A percentile compares a stretch with the other conserved stretches of the same genome.
These are phyloP conservation scores for Pomatorhinus ruficollis DNA, from an alignment of 2,113 vertebrate genomes.

Conservation along the genomic window DNA sequence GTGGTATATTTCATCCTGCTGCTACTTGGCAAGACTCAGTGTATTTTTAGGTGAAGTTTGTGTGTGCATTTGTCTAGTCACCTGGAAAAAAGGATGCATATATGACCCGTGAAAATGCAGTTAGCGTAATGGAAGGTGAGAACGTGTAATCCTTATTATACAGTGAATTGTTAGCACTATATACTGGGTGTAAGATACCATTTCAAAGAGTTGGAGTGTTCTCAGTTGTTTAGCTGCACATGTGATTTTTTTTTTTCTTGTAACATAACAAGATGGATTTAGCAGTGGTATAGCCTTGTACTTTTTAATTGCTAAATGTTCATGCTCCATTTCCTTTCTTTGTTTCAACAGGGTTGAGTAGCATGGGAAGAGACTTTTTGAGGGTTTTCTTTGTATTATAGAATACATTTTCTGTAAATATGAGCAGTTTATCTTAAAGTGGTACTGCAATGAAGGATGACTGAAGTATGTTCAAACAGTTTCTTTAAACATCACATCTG, in stretches of 20 bases:
- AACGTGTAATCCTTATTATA: conserved; percentile 56
- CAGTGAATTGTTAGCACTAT: conserved; percentile 33
- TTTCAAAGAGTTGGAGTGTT: conserved; percentile 50
- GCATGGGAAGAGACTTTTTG: not conserved
- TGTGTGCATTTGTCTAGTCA: conserved; percentile 72
- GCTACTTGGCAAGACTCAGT: conserved; percentile 64
- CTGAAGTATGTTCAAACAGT: not conserved
- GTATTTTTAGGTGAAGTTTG: conserved; percentile 70
- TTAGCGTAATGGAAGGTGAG: conserved; percentile 50
- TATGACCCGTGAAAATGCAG: conserved; percentile 68
- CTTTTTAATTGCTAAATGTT: conserved; percentile 40
- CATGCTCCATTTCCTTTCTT: conserved; percentile 29
- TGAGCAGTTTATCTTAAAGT: not conserved
- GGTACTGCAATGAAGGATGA: not conserved
- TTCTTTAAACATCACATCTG: not conserved
- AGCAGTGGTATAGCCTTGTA: not conserved
- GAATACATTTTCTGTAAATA: not conserved
- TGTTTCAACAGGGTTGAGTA: conserved; percentile 8
- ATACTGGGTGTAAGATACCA: not conserved
- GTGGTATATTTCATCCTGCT: conserved; percentile 76
- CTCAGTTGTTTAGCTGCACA: conserved; percentile 39
- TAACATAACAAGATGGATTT: not conserved
- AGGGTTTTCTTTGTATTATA: not conserved
- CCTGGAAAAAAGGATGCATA: conserved; percentile 66
- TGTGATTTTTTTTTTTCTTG: not conserved